Evolutionary conservation across 1,140 invertebrate species (phyloP), one percentile per base, ranked within the genome.

Genomic region (Bombus superbus): DNA sequence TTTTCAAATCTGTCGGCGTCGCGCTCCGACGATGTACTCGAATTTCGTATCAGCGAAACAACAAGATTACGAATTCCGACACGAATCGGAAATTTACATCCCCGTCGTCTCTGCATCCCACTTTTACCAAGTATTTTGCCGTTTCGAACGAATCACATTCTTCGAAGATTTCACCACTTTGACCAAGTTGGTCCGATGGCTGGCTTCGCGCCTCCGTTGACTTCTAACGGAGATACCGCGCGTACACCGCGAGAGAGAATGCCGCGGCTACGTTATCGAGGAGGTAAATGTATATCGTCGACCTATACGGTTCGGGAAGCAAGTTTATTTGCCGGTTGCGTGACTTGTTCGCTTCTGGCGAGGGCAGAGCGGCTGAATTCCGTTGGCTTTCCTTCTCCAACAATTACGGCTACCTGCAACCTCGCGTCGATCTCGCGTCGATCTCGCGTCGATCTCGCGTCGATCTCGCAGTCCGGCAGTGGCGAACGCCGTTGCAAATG

Each of bases 81-180:
- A 62, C 18, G 18, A 18, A 35, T 18, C 32, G 15, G 15, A 32
- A 32, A 32, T 0, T n/a, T 18, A 25, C 42, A n/a, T 44, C 28
- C 18, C 68, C 8, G n/a, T 9, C 13, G 32, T 4, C 42, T 28
- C 53, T 71, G 35, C 32, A 73, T 44, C 25, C 38, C 3, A 53
- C 40, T 8, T n/a, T 28, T 22, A 53, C 11, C 22, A 47, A n/a
- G 57, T 5, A 38, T 44, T 10, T 32, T 35, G 35, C 25, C 42
- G 13, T n/a, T 47, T 25, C 35, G 38, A 57, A 53, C 32, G 53
- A 44, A n/a, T 76, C 35, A 53, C 88, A 85, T 88, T 89, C 74
- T 66, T 78, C 77, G 81, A 66, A 18, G 22, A 85, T 83, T 78
- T 79, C 73, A 47, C 66, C 59, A 68, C 73, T 88, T 75, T 47